Base-by-base conservation (phyloP, 2,797 vertebrate species). In the Sandelia bainsii region DNA sequence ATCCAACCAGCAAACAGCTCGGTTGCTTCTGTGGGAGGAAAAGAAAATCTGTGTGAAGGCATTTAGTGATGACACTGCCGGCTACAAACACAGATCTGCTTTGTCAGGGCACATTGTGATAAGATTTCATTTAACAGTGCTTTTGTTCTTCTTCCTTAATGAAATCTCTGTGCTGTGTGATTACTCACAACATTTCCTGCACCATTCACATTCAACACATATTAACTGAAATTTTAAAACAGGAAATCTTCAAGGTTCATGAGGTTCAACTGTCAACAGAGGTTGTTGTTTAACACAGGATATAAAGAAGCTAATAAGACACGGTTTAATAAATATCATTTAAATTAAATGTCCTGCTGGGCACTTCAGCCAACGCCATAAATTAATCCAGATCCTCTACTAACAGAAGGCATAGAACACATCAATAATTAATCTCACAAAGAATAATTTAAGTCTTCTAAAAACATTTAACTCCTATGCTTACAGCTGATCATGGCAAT, bases 311-410 rank as follows among this genome's bases (percentile, higher is more conserved):
- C 20, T 5, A 67, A 72, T 45, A 73, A 62, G 40, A 52, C 16
- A 5, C 14, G 25, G 62, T 86, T 81, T 63, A 74, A 81, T 82
- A 84, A 84, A 85, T 83, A 81, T 23, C 8, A 73, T 60, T 77
- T 50, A 75, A 82, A 73, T 77, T 69, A 83, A 74, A 77, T 67
- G 58, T 62, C 63, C 72, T 49, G n/a, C 46, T 68, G 72, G 59
- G 77, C 32, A 73, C 45, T 56, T 65, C n/a, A 32, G 59, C 71
- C 57, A 72, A 66, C 50, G 67, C 44, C 67, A 86, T 72, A 77
- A 81, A 80, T 85, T 59, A 82, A 85, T 52, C 69, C 56, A 85
- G 57, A 58, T 46, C 39, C 37, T 71, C 56, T 63, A 58, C 75
- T 80, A 84, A 74, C n/a, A 72, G 62, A 70, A 78, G 62, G 57